Evolutionary conservation across 2,797 vertebrate genomes (phyloP), one percentile per base, ranked within the genome.

Genomic region (Oreortyx pictus): DNA sequence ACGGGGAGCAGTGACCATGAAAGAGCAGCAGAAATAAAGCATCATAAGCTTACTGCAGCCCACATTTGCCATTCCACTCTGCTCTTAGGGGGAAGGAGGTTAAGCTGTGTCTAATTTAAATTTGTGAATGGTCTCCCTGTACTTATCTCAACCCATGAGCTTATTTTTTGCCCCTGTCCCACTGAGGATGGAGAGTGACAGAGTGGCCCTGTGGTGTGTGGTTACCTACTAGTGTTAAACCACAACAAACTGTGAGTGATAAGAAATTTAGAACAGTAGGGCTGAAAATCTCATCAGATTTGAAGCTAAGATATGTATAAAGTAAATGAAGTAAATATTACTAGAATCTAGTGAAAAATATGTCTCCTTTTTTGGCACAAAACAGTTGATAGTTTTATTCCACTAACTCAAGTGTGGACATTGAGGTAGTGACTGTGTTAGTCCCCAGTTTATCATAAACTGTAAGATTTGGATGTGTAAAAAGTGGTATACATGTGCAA

Each of bases 251-350:
- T 78, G 18, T 33, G 77, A 83, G 6, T 56, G 14, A 29, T 86
- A 25, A 72, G 13, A 20, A 70, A 88, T 81, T 84, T 72, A 35
- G 25, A 75, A 49, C 14, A 78, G 46, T 41, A 73, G 57, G 62
- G 46, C 62, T 50, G 57, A 83, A 91, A 91, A 91, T 64, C 50
- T 49, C 15, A 70, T 56, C 20, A 89, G 25, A 35, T 59, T 37
- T 81, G 49, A 78, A 89, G 15, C 8, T 60, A 75, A 76, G 72
- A 67, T 41, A 22, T 83, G 44, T 31, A 54, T 31, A 29, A 59
- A 33, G 29, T 83, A 54, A 54, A 54, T 54, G 44, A 41, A 2
- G 43, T 12, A 87, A 78, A 73, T 66, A 22, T 70, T 70, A 76
- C 43, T 35, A 86, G 70, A 88, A 84, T 19, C 35, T 14, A 75